A percentile compares a stretch with the other conserved stretches of the same genome.
Evolutionary conservation across 2,797 vertebrate genomes (phyloP).

Genomic region (Siniperca obscura): DNA sequence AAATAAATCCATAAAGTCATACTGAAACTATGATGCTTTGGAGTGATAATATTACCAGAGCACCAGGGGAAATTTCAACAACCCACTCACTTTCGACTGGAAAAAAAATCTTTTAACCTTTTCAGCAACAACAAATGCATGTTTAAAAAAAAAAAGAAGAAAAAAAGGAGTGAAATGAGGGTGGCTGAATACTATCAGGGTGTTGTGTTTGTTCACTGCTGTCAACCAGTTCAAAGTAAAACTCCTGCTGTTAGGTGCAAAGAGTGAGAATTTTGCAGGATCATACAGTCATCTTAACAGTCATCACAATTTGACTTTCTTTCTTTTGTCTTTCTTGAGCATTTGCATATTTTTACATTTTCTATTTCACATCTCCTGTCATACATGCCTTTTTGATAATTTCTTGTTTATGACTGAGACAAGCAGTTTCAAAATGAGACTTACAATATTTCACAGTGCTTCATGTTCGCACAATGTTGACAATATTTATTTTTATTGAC

Average conservation of each 20-base stretch:
- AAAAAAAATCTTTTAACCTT: conserved; percentile 91
- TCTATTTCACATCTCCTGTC: conserved; percentile 3
- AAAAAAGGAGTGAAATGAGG: conserved; percentile 40
- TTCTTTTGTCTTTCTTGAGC: neutral
- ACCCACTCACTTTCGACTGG: conserved; percentile 98
- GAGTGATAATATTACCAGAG: conserved; percentile 96
- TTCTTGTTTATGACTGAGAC: conserved; percentile 42
- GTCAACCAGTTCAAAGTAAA: conserved; percentile 17
- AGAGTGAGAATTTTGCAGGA: conserved; percentile 4
- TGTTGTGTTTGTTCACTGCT: conserved; percentile 17
- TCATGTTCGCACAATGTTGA: neutral
- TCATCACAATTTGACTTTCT: conserved; percentile 32
- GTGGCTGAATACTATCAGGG: conserved; percentile 34
- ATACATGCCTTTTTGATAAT: neutral
- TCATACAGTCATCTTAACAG: conserved; percentile 16
- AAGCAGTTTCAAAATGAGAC: conserved; percentile 56
- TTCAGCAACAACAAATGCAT: conserved; percentile 87
- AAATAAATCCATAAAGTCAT: conserved; percentile 99
- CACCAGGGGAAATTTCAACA: conserved; percentile 97
- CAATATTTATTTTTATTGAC: conserved; percentile 12
- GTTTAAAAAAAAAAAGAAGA: conserved; percentile 76
- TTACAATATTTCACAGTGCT: neutral
- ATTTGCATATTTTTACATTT: conserved; percentile 15
- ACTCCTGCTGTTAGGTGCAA: conserved; percentile 14
- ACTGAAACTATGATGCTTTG: conserved; percentile 97